phyloP scores from a whole-genome alignment of 2,888 invertebrate species.

The Drosophila borborema region DNA sequence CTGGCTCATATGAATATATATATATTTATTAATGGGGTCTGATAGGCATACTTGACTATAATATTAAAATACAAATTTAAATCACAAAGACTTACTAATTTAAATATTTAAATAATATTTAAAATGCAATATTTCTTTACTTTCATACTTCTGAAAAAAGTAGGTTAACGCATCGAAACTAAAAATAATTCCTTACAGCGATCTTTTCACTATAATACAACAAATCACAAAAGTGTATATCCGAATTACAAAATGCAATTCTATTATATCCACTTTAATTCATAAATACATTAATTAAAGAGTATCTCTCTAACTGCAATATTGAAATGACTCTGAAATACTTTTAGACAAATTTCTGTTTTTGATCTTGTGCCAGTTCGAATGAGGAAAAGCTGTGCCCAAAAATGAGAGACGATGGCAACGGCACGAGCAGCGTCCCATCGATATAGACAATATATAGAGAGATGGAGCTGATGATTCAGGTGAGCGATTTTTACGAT shows the following conservation, averaged over 20 bases:
- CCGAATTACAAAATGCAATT: background rate
- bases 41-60: too few species aligned
- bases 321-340: background rate
- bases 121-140: background rate
- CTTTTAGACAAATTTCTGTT: background rate
- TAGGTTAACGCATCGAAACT: too few species aligned
- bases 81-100: background rate
- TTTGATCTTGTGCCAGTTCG: slow-evolving; percentile 8
- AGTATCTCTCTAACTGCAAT: background rate
- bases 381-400: slow-evolving; percentile 4
- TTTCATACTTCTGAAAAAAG: too few species aligned
- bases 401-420: slow-evolving; percentile 16
- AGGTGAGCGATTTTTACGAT: slow-evolving; percentile 56
- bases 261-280: background rate
- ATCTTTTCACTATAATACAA: too few species aligned
- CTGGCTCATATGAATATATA: too few species aligned
- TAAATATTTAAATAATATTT: background rate
- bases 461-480: slow-evolving; percentile 29
- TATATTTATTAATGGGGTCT: too few species aligned
- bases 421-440: slow-evolving; percentile 11
- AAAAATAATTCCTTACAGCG: too few species aligned
- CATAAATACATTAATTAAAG: background rate
- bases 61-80: too few species aligned
- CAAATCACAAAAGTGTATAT: background rate
- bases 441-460: background rate